Evolutionary conservation across 2,888 invertebrate species (phyloP), one percentile per base, ranked within the genome.

Genomic region (Dicyrtoma fusca): DNA sequence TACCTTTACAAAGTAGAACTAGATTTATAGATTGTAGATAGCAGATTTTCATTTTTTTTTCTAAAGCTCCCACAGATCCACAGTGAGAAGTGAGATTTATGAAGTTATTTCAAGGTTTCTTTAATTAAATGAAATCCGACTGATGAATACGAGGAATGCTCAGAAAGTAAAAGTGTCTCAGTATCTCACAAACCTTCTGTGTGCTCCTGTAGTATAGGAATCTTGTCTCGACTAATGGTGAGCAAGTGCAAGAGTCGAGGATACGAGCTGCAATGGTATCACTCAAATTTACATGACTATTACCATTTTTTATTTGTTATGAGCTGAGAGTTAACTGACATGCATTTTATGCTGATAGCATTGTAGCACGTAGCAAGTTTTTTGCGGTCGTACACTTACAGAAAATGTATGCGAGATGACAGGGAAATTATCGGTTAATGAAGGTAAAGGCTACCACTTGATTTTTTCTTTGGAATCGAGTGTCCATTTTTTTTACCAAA

Each of bases 101-200:
- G 59, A 59, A 59, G 59, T 26, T 26, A 26, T 59, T 26, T 59
- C 59, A 59, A 59, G 59, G 59, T n/a, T 59, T 25, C 59, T 26
- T 59, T 59, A 59, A 59, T 59, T 59, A 26, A 59, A 59, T 26
- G 17, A 21, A 49, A 49, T 17, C 19, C 3, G n/a, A 17, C n/a
- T 49, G 49, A 4, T 19, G 49, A 17, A 49, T 59, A 19, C 3
- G 19, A 49, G 11, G 49, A 49, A 6, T 49, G 14, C 11, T 49
- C 10, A 19, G 53, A 53, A 53, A 53, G 53, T 53, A 23, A 53
- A 53, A 53, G 21, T 34, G 8, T 1, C 19, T 19, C 19, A 49
- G 3, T 4, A 17, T 14, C 49, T 19, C 3, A 49, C 19, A 13
- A n/a, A n/a, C n/a, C n/a, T n/a, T n/a, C 49, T 34, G 34, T 34